Evolutionary conservation across 2,113 vertebrate species (phyloP).

Genomic region (Mystacornis crossleyi): DNA sequence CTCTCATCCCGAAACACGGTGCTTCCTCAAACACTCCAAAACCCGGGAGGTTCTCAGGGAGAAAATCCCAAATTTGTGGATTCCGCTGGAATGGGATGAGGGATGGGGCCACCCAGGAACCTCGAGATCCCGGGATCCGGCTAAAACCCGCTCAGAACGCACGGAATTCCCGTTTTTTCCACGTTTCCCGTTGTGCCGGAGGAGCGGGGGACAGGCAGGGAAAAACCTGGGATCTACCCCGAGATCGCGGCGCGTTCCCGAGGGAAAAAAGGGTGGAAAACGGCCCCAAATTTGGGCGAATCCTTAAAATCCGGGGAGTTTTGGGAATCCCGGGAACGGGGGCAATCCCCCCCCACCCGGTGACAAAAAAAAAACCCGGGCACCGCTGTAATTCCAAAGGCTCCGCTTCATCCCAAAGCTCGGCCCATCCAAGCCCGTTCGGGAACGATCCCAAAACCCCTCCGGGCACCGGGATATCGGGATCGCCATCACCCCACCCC

Average conservation of each 20-base stretch:
- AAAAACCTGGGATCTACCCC: background rate
- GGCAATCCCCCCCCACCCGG: background rate
- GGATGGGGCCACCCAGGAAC: background rate
- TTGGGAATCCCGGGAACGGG: background rate
- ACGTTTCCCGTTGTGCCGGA: background rate
- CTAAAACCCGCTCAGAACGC: background rate
- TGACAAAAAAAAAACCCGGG: background rate
- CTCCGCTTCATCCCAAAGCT: background rate
- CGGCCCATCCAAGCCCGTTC: background rate
- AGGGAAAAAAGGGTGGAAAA: background rate
- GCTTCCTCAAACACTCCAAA: background rate
- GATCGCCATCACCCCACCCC: background rate
- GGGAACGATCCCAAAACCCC: background rate
- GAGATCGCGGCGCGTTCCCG: fast-evolving
- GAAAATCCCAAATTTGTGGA: background rate
- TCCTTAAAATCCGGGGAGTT: fast-evolving
- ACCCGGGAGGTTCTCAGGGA: background rate
- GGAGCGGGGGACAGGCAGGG: background rate
- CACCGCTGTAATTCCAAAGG: background rate
- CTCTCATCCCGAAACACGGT: fast-evolving
- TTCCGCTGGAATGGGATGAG: background rate
- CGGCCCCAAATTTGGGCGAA: background rate
- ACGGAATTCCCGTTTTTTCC: background rate
- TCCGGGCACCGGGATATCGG: background rate
- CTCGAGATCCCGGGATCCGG: fast-evolving